Conservation (phyloP, 2,888 invertebrate species). For the Apotomis betuletana region DNA sequence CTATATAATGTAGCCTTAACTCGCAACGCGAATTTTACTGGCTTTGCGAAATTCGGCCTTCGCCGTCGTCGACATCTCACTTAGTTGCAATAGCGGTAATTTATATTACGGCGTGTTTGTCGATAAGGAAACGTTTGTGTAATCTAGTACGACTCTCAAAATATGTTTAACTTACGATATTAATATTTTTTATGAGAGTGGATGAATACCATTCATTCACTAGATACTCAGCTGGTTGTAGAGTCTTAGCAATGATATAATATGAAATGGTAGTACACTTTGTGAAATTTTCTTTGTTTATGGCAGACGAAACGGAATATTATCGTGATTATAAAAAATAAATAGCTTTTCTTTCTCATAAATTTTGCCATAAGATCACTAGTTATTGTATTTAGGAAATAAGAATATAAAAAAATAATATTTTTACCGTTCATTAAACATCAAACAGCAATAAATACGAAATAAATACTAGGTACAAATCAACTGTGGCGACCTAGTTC, state of each 20-base stretch:
- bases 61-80: slow-evolving; percentile 41
- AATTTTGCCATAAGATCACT: no score
- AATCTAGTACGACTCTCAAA: slow-evolving; percentile 19
- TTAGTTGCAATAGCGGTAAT: slow-evolving; percentile 26
- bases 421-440: no score
- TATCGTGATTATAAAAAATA: no score
- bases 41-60: slow-evolving; percentile 63
- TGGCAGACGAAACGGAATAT: no score
- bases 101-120: slow-evolving; percentile 24
- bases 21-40: slow-evolving; percentile 17
- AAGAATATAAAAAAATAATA: no score
- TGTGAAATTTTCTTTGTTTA: no score
- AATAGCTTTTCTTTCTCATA: no score
- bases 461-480: no score
- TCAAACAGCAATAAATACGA: no score
- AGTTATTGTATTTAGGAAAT: no score
- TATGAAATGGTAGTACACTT: no score
- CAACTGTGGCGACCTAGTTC: no score
- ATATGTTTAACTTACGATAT: slow-evolving; percentile 4
- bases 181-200: not conserved
- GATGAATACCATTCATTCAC: slow-evolving; percentile 1
- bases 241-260: not conserved
- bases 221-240: not conserved
- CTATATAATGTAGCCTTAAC: slow-evolving; percentile 9
- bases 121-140: slow-evolving; percentile 28